phyloP scores from a whole-genome alignment of 2,797 vertebrate species.

The Acanthornis magna region DNA sequence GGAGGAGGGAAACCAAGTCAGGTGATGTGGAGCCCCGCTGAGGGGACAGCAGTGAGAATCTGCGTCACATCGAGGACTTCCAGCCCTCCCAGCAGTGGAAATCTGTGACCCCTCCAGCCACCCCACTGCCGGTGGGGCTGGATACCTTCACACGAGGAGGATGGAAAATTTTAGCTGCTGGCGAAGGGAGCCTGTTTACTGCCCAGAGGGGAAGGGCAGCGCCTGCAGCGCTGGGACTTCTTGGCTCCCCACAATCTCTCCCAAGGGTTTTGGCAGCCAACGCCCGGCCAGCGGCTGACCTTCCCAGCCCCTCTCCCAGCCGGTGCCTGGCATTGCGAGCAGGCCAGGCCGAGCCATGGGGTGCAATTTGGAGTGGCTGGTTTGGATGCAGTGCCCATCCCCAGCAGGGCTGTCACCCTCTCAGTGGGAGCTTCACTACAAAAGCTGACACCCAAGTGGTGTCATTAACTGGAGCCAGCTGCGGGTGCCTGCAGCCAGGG shows the following conservation, averaged over 20 bases:
- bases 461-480: neutral
- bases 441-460: neutral
- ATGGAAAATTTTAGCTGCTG: slow-evolving; percentile 46
- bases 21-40: accelerated
- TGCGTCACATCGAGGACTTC: neutral
- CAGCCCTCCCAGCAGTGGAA: neutral
- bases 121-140: neutral
- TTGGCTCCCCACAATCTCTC: slow-evolving; percentile 11
- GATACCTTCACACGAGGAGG: neutral
- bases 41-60: neutral
- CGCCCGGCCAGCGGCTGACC: neutral
- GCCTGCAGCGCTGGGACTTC: neutral
- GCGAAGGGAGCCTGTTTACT: slow-evolving; percentile 25
- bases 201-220: slow-evolving; percentile 20
- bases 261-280: neutral
- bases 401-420: neutral
- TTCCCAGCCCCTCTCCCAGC: neutral
- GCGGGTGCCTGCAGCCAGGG: neutral
- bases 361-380: accelerated
- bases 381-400: neutral
- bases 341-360: accelerated
- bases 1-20: neutral
- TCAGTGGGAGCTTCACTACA: neutral
- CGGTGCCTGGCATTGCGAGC: neutral
- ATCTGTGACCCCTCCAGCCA: neutral